Percentiles rank a stretch among this genome's conserved stretches.
phyloP scores from a whole-genome alignment of 2,888 invertebrate genomes.

The Chromoteleia sp. region DNA sequence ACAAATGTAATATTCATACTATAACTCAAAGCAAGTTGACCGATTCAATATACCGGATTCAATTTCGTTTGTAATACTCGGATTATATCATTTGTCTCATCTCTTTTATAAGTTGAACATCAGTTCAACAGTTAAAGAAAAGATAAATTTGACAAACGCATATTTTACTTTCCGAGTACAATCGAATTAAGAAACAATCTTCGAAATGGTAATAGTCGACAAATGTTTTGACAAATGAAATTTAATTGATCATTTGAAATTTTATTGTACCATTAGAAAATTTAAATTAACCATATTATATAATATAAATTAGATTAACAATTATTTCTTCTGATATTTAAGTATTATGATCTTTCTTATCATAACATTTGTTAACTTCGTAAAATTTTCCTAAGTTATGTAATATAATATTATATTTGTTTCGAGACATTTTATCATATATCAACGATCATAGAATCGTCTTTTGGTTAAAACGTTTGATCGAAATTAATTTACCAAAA shows the following conservation, averaged over 20 bases:
- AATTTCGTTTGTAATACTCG: conserved; percentile 13
- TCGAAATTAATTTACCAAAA: too few relatives aligned
- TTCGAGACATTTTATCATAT: too few relatives aligned
- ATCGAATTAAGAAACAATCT: background rate
- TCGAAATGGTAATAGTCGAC: background rate
- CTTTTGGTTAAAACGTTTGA: too few relatives aligned
- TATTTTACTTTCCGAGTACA: conserved; percentile 18
- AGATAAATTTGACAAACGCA: conserved; percentile 3
- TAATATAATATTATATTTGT: too few relatives aligned
- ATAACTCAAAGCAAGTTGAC: conserved; percentile 18
- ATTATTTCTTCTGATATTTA: too few relatives aligned
- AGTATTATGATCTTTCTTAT: too few relatives aligned
- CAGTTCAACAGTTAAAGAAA: conserved; percentile 10
- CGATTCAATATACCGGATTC: conserved; percentile 18
- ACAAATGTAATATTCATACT: conserved; percentile 22
- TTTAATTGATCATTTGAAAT: background rate
- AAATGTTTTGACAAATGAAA: background rate
- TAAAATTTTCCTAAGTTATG: too few relatives aligned
- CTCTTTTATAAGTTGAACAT: conserved; percentile 16
- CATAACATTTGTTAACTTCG: too few relatives aligned
- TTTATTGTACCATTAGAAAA: background rate
- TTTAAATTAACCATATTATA: background rate
- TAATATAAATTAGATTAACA: too few relatives aligned
- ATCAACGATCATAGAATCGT: too few relatives aligned
- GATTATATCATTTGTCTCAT: conserved; percentile 21